Percentiles rank a stretch among this genome's conserved stretches.
Evolutionary conservation across 1,140 invertebrate species (phyloP).

Genomic region (Andricus grossulariae): DNA sequence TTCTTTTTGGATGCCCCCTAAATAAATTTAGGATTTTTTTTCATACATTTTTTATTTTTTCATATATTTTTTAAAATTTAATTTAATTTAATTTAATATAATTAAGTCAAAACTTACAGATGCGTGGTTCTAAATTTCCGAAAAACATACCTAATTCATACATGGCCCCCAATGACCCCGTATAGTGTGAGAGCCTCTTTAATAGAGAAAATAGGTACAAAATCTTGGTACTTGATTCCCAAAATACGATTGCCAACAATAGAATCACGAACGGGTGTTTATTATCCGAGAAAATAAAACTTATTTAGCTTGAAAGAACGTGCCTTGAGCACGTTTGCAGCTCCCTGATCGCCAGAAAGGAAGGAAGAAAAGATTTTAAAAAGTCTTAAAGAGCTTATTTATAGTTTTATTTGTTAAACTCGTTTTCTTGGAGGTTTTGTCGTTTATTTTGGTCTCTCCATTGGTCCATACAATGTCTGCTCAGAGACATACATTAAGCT

Average conservation of each 20-base stretch:
- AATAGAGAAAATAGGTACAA: background rate
- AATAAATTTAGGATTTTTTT: no score
- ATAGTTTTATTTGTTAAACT: slow-evolving; percentile 16
- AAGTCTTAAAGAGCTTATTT: slow-evolving; percentile 9
- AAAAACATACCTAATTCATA: no score
- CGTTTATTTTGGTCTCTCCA: slow-evolving; percentile 1
- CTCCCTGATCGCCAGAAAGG: background rate
- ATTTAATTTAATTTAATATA: no score
- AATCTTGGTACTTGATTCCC: background rate
- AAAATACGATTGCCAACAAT: slow-evolving; percentile 21
- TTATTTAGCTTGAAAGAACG: background rate
- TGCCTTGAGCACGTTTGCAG: slow-evolving; percentile 19
- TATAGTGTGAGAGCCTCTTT: background rate
- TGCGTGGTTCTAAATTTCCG: no score
- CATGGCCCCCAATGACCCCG: no score
- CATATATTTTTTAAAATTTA: no score
- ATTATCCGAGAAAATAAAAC: slow-evolving; percentile 15
- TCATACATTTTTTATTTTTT: no score
- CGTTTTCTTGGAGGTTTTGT: slow-evolving; percentile 8
- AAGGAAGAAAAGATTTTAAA: no score
- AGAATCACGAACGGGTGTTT: slow-evolving; percentile 27
- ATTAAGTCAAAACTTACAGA: no score
- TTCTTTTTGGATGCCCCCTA: no score
- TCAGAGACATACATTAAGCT: slow-evolving; percentile 24
- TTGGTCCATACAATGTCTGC: slow-evolving; percentile 7